These are phyloP conservation scores for Promerops cafer DNA, from an alignment of 2,113 vertebrate genomes.

Conservation along the genomic window DNA sequence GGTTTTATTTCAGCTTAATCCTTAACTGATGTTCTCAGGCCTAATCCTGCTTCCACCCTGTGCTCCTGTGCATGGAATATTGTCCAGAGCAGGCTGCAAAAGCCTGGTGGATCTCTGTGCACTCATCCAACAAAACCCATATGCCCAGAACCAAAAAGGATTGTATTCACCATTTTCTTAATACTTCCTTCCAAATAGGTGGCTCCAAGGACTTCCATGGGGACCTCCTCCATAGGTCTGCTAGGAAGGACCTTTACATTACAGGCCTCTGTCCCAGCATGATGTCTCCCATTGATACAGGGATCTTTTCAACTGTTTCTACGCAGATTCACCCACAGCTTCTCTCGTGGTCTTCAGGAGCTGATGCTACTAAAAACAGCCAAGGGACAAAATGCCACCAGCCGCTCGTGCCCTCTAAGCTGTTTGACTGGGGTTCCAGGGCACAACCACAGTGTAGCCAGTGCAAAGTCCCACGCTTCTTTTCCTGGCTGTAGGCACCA, in stretches of 20 bases:
- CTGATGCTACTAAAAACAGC: background rate
- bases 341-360: background rate
- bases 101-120: background rate
- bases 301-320: background rate
- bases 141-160: background rate
- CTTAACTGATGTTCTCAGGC: background rate
- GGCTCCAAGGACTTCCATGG: background rate
- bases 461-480: background rate
- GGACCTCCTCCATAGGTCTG: background rate
- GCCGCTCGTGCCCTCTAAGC: fast-evolving
- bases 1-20: background rate
- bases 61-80: background rate
- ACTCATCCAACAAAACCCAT: fast-evolving
- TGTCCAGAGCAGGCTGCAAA: background rate
- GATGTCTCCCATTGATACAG: background rate
- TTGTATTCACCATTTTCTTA: background rate
- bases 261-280: background rate
- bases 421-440: background rate
- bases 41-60: background rate
- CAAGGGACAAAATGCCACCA: fast-evolving
- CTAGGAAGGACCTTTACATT: no score
- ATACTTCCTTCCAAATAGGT: background rate
- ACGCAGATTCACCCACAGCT: background rate
- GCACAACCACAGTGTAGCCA: background rate
- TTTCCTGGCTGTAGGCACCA: background rate